These are phyloP conservation scores for Trilocha varians DNA, from an alignment of 2,888 invertebrate genomes.

Conservation along the genomic window DNA sequence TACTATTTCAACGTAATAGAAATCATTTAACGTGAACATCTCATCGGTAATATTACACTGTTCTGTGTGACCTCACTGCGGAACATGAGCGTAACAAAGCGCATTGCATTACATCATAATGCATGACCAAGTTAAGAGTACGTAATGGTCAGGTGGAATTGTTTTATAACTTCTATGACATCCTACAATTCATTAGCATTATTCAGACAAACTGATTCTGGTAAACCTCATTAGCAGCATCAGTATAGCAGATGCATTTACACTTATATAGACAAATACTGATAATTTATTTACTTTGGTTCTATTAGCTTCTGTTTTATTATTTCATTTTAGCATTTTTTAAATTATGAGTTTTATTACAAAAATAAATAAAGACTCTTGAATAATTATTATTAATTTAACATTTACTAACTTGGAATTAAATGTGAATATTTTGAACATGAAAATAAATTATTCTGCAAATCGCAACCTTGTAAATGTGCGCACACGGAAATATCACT, in stretches of 20 bases:
- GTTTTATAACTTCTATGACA: background rate
- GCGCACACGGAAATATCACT: slow-evolving; percentile 21
- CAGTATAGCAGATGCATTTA: background rate
- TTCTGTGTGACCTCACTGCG: background rate
- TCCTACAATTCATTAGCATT: background rate
- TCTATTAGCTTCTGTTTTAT: too few relatives aligned
- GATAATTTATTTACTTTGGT: too few relatives aligned
- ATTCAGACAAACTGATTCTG: background rate
- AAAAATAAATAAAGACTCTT: too few relatives aligned
- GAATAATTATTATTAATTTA: too few relatives aligned
- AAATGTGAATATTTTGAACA: background rate
- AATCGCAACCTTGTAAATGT: slow-evolving; percentile 11
- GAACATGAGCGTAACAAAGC: background rate
- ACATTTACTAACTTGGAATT: background rate
- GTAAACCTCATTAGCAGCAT: background rate
- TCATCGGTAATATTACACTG: background rate
- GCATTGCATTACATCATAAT: background rate
- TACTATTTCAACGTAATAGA: background rate
- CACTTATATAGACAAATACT: too few relatives aligned
- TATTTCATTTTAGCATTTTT: too few relatives aligned
- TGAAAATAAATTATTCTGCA: background rate
- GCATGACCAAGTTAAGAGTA: background rate
- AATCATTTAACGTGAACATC: background rate
- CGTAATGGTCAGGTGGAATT: background rate
- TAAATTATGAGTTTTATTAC: too few relatives aligned